Conservation (phyloP, 1,140 invertebrate species). For the Chrysoperla carnea region DNA sequence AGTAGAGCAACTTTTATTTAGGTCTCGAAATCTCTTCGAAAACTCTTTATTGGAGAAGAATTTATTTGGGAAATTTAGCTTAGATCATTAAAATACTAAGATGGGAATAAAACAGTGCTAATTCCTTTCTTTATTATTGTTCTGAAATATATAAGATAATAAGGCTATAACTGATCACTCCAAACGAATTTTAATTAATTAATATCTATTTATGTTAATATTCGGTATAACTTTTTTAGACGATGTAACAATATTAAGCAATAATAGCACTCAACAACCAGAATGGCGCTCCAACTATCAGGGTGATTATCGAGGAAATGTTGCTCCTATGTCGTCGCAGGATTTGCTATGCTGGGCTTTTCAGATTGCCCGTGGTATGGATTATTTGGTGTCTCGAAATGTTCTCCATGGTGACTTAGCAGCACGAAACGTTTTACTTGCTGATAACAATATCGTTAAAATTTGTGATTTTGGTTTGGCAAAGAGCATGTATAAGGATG, state of each 20-base stretch:
- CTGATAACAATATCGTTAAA: slow-evolving; percentile 77
- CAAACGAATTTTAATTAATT: too few species aligned
- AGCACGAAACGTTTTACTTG: slow-evolving; percentile 86
- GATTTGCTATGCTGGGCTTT: slow-evolving; percentile 87
- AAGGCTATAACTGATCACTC: too few species aligned
- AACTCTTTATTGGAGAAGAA: too few species aligned
- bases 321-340: slow-evolving; percentile 49
- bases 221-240: too few species aligned
- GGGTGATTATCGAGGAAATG: slow-evolving; percentile 44
- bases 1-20: too few species aligned
- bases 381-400: slow-evolving; percentile 71
- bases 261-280: slow-evolving; percentile 41
- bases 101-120: too few species aligned
- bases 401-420: slow-evolving; percentile 91
- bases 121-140: too few species aligned
- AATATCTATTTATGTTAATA: too few species aligned
- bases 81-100: too few species aligned
- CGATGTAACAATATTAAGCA: slow-evolving; percentile 22
- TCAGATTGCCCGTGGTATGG: slow-evolving; percentile 90
- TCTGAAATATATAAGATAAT: too few species aligned
- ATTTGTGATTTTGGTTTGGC: slow-evolving; percentile 97
- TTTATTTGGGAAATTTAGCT: too few species aligned
- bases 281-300: slow-evolving; percentile 57
- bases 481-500: slow-evolving; percentile 75
- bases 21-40: too few species aligned